Base-by-base conservation (phyloP, 2,797 vertebrate species). In the Acipenser oxyrinchus region DNA sequence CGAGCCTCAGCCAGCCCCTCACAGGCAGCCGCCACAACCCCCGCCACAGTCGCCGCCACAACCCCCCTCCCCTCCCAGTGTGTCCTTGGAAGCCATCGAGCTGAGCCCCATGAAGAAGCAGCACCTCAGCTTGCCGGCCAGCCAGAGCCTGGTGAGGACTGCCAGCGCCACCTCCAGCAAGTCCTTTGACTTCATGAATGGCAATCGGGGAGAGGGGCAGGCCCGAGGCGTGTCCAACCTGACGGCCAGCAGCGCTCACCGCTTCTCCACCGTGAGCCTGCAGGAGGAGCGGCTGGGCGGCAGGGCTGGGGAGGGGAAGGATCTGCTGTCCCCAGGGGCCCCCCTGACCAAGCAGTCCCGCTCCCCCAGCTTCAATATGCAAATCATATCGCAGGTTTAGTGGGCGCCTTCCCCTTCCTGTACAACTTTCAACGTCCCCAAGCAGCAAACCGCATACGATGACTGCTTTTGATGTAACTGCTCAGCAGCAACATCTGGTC, bases 351-450 rank as follows among this genome's bases (percentile, higher is more conserved):
- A 93, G 86, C 93, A 97, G 90, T 96, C 95, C 68, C 94, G 95
- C 80, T 99, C 96, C 73, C 96, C 95, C 77, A 99, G 96, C 86
- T 99, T 98, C 89, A 99, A 96, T 94, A 99, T 99, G 96, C 96
- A 99, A 91, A 91, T 99, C 83, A 96, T 99, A 91, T 98, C 96
- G 79, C 96, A 98, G 87, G 95, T 99, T 81, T 99, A 94, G 81
- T 12, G 55, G 53, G 57, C 70, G 57, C 70, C 65, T 23, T 37
- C 6, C 55, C 50, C 11, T 13, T 37, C 5, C 37, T 37, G 37
- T 37, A 18, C 66, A 67, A 74, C 69, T 76, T 75, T 70, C 62
- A 78, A 66, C 53, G 68, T 73, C 61, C 78, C 69, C 72, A 23
- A 57, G 10, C 66, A 15, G 18, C 63, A 59, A 9, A 49, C 6